These are phyloP conservation scores for Aegithalos caudatus DNA, from an alignment of 2,113 vertebrate genomes.

Conservation along the genomic window DNA sequence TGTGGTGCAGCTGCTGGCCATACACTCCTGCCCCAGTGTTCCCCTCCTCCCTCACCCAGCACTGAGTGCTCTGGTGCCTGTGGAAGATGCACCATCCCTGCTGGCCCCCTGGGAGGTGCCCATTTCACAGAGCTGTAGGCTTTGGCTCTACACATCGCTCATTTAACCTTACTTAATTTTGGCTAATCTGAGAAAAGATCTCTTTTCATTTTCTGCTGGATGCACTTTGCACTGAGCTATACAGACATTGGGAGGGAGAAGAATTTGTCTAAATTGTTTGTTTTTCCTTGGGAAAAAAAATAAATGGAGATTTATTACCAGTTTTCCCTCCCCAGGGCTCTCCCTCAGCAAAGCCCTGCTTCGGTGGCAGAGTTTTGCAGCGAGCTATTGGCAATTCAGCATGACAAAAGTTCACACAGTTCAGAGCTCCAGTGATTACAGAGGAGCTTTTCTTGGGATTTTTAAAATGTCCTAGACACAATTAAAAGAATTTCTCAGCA, in stretches of 20 bases:
- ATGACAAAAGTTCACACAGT: constrained; percentile 11
- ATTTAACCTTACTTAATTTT: background rate
- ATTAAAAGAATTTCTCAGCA: constrained; percentile 33
- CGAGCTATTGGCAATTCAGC: background rate
- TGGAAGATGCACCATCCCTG: background rate
- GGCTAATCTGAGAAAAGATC: background rate
- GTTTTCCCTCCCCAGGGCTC: background rate
- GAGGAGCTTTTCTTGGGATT: constrained; percentile 28
- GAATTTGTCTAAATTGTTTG: background rate
- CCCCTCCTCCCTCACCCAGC: background rate
- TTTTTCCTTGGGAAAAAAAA: background rate
- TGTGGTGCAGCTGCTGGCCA: background rate
- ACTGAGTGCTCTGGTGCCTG: background rate
- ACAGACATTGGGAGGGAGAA: background rate
- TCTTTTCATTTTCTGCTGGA: background rate
- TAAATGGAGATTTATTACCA: background rate
- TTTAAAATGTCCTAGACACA: constrained; percentile 33
- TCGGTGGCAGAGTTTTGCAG: background rate
- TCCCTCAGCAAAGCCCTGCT: background rate
- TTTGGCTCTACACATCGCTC: background rate
- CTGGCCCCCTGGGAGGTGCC: background rate
- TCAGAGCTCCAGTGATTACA: constrained; percentile 20
- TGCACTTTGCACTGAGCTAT: background rate
- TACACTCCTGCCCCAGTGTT: background rate
- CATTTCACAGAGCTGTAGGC: background rate